Evolutionary conservation across 2,888 invertebrate species (phyloP).

Genomic region (Eretmocerus hayati): DNA sequence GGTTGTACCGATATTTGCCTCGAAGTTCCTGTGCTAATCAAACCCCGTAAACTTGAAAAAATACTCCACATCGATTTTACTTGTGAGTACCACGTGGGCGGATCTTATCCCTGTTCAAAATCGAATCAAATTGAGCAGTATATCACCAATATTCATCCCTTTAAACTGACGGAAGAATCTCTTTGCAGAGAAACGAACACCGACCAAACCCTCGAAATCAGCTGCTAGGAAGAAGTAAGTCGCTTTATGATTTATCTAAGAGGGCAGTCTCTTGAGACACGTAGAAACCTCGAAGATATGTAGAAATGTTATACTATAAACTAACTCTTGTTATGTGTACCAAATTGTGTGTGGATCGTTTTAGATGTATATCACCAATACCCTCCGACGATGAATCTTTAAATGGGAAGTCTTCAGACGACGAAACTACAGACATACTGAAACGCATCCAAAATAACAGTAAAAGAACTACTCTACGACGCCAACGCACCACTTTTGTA

Average conservation of each 20-base stretch:
- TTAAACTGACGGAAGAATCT: too few relatives aligned
- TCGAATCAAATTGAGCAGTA: too few relatives aligned
- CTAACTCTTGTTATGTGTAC: constrained; percentile 6
- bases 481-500: constrained; percentile 17
- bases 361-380: constrained; percentile 16
- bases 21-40: too few relatives aligned
- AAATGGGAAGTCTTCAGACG: constrained; percentile 10
- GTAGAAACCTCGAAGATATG: too few relatives aligned
- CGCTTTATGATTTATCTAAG: constrained; percentile 5
- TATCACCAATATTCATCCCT: too few relatives aligned
- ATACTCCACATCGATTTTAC: too few relatives aligned
- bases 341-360: constrained; percentile 13
- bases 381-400: constrained; percentile 12
- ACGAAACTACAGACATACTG: constrained; percentile 4
- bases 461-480: constrained; percentile 8
- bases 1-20: too few relatives aligned
- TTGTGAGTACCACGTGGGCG: too few relatives aligned
- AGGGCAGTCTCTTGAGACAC: constrained; percentile 6
- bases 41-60: too few relatives aligned
- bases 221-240: constrained; percentile 27
- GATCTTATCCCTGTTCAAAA: too few relatives aligned
- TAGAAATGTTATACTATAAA: too few relatives aligned
- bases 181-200: constrained; percentile 30
- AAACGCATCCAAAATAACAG: constrained; percentile 1
- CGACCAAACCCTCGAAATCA: constrained; percentile 36